Evolutionary conservation across 2,888 invertebrate species (phyloP).

Genomic region (Lysandra bellargus): DNA sequence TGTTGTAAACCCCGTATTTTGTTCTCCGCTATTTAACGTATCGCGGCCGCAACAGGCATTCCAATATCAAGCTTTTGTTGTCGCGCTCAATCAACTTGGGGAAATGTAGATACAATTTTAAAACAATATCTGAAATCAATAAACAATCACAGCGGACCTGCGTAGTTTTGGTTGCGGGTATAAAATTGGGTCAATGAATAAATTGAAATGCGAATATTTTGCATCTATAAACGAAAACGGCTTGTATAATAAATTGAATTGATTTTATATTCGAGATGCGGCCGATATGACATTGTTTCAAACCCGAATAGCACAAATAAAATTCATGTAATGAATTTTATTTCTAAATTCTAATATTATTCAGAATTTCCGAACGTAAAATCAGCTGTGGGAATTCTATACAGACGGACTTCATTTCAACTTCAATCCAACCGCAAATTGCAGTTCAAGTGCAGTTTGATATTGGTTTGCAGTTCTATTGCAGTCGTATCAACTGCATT

Average conservation of each 20-base stretch:
- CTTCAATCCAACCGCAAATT: too few relatives aligned
- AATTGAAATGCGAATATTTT: constrained; percentile 49
- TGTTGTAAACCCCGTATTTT: background rate
- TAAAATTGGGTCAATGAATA: constrained; percentile 61
- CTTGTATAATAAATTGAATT: constrained; percentile 38
- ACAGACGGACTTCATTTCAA: too few relatives aligned
- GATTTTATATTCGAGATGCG: constrained; percentile 36
- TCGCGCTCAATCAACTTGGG: constrained; percentile 10
- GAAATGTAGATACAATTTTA: constrained; percentile 36
- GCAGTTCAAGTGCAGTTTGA: too few relatives aligned
- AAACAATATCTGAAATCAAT: constrained; percentile 59
- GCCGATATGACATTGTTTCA: constrained; percentile 34
- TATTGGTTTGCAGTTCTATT: too few relatives aligned
- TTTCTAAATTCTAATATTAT: background rate
- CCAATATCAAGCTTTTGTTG: background rate
- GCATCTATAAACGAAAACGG: constrained; percentile 40
- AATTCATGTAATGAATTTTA: background rate
- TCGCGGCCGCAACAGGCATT: background rate
- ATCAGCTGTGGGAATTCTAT: background rate
- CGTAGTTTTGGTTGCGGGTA: constrained; percentile 58
- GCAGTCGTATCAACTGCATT: too few relatives aligned
- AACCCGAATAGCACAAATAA: background rate
- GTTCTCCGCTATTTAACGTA: background rate
- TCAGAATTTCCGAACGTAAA: background rate
- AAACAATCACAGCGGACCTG: constrained; percentile 62